These are phyloP conservation scores for Heliothis virescens DNA, from an alignment of 1,140 invertebrate genomes.

Conservation along the genomic window DNA sequence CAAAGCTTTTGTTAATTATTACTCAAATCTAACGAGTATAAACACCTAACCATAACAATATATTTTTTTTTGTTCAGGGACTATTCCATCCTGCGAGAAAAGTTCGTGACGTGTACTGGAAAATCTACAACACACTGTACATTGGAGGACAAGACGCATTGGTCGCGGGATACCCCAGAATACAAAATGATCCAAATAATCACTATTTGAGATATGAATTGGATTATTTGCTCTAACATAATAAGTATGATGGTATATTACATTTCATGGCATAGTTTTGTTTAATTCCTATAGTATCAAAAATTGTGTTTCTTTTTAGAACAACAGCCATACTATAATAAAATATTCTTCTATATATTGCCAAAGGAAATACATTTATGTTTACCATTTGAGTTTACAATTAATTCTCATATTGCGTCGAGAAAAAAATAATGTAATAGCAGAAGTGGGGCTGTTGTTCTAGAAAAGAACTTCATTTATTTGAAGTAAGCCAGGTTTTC, in stretches of 20 bases:
- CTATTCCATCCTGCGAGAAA: slow-evolving; percentile 99
- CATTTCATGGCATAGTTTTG: slow-evolving; percentile 55
- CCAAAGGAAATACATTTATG: background rate
- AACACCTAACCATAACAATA: background rate
- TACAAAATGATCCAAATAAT: slow-evolving; percentile 98
- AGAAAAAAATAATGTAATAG: background rate
- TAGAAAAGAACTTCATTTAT: background rate
- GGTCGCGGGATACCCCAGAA: slow-evolving; percentile 98
- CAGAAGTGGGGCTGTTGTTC: slow-evolving; percentile 37
- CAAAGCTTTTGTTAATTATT: too few relatives aligned
- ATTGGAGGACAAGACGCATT: slow-evolving; percentile 99
- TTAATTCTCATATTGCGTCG: too few relatives aligned
- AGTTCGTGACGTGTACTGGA: slow-evolving; percentile 99
- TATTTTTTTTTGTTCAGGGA: slow-evolving; percentile 88
- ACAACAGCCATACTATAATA: slow-evolving; percentile 6
- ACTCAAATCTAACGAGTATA: too few relatives aligned
- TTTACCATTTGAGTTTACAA: background rate
- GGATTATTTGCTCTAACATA: slow-evolving; percentile 91
- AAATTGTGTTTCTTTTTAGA: slow-evolving; percentile 16
- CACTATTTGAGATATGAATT: slow-evolving; percentile 98
- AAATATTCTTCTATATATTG: background rate
- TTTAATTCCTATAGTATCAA: slow-evolving; percentile 52
- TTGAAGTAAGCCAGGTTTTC: slow-evolving; percentile 25
- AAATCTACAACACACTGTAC: slow-evolving; percentile 99
- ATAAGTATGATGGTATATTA: slow-evolving; percentile 46